These are phyloP conservation scores for Panurus biarmicus DNA, from an alignment of 2,113 vertebrate genomes.

Conservation along the genomic window DNA sequence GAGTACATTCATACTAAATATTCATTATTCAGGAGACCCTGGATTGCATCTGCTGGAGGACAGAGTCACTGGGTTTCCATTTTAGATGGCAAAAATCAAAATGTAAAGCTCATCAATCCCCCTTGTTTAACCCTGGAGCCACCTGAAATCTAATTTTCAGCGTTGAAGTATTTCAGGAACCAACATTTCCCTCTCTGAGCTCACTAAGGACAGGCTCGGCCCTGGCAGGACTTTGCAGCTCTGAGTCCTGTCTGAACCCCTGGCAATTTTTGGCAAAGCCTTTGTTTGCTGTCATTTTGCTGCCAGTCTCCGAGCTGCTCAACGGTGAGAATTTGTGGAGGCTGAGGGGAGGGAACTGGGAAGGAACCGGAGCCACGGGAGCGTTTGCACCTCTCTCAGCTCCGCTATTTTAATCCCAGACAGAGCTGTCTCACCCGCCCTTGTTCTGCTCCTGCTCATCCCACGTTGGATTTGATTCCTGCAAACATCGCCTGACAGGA, in stretches of 20 bases:
- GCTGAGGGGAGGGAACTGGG: background rate
- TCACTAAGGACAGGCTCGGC: background rate
- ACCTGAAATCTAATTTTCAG: background rate
- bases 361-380: background rate
- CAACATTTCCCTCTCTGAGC: background rate
- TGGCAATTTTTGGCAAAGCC: background rate
- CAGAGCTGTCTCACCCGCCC: background rate
- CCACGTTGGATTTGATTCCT: background rate
- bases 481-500: background rate
- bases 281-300: background rate
- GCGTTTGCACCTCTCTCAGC: background rate
- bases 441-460: background rate
- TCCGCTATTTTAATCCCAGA: background rate
- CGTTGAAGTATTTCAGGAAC: background rate
- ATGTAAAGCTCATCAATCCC: background rate
- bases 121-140: background rate
- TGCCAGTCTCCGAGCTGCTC: background rate
- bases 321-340: background rate
- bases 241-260: background rate
- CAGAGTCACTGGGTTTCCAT: background rate
- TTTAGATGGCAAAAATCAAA: background rate
- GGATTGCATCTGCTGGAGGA: background rate
- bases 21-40: background rate
- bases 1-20: background rate
- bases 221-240: background rate